Base-by-base conservation (phyloP, 1,140 invertebrate species). In the Aphis gossypii region DNA sequence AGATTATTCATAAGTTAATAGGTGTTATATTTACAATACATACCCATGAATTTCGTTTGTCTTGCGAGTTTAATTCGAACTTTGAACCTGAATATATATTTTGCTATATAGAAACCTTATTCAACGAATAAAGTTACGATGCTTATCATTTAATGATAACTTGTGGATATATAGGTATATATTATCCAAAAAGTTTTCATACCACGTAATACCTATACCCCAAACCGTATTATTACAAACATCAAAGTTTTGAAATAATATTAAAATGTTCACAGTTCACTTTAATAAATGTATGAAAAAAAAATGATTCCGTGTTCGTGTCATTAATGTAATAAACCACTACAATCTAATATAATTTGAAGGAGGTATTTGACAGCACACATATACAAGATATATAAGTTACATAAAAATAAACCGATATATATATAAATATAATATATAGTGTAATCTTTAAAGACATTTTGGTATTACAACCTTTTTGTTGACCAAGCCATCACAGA, bases 231-330 rank as follows among this genome's bases (percentile, higher is more conserved):
- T 87, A 87, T 87, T 87, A 87, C 30, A 46, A 46, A 87, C 84
- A 87, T 87, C 84, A 87, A 87, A 87, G 84, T 87, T 87, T 46
- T n/a, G 44, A 87, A 87, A 87, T 46, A 46, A 87, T 46, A 87
- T 87, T 46, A 87, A 87, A 87, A 46, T n/a, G 25, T 46, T 44
- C 83, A 84, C 35, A n/a, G 30, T 76, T 41, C 82, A 9, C 82
- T 38, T 21, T 38, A n/a, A 83, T 83, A 41, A 82, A 38, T 83
- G 20, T 38, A 41, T 38, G 38, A 84, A 84, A 25, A 20, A 20
- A 84, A 84, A 44, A 84, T 84, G 23, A 84, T 84, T 83, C n/a
- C 82, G 2, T 83, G 20, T 83, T 35, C 21, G 82, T 83, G 82
- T 83, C 82, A 8, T 83, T 83, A 38, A 38, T 38, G 82, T 38